Evolutionary conservation across 2,797 vertebrate species (phyloP).

Genomic region (Anas bahamensis): DNA sequence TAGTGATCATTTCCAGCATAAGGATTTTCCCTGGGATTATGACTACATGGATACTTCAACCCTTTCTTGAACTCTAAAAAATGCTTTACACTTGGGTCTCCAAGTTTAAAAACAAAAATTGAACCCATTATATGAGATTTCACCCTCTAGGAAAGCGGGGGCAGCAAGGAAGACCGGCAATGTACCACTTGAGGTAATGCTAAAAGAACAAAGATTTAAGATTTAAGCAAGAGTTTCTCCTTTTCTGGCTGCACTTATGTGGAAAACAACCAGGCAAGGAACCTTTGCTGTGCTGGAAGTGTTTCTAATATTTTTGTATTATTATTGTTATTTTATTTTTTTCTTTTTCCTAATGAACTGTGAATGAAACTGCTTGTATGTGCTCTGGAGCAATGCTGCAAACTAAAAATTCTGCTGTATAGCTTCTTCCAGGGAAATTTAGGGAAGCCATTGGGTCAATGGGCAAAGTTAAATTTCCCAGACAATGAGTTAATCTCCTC

Average conservation of each 20-base stretch:
- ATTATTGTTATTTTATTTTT: not conserved
- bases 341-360: not conserved
- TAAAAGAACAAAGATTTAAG: not conserved
- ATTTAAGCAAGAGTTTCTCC: not conserved
- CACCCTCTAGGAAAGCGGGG: not conserved
- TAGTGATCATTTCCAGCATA: not conserved
- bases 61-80: not conserved
- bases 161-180: not conserved
- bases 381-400: not conserved
- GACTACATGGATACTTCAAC: not conserved
- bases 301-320: fast-evolving
- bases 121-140: not conserved
- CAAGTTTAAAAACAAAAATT: not conserved
- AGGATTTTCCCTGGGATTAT: conserved; percentile 10
- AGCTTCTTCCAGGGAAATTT: not conserved
- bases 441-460: not conserved
- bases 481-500: not conserved
- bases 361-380: not conserved
- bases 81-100: not conserved
- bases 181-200: not conserved
- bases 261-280: not conserved
- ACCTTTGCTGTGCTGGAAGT: not conserved
- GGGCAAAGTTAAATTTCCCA: not conserved
- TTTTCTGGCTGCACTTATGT: not conserved
- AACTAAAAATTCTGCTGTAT: not conserved